Base-by-base conservation (phyloP, 2,797 vertebrate species). In the Enteromius thamalakanensis region DNA sequence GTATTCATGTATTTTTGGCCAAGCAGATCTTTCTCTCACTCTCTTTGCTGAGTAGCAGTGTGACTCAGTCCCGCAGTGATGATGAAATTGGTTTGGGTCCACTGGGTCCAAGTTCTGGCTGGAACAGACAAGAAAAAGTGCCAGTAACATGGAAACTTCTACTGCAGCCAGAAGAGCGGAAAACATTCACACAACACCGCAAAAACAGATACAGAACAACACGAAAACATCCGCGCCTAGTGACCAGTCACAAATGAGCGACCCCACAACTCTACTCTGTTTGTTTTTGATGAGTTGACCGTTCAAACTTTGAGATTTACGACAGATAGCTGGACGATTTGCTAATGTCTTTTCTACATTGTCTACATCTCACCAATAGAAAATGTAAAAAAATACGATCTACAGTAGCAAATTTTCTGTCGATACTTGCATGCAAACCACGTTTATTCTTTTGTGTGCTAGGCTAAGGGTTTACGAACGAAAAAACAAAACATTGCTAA, bases 31-130 rank as follows among this genome's bases (percentile, higher is more conserved):
- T 26, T 67, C 32, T 75, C 70, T 81, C 58, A 26, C 42, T 74
- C 69, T 74, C 21, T 49, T 19, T 70, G 51, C 32, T 49, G 45
- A 62, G 53, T 64, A 74, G 79, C 19, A 82, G 80, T 67, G 71
- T 82, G 71, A 76, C 60, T 67, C 71, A 82, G 34, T 68, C 72
- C 64, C n/a, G 8, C 62, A 82, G 37, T 76, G 81, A 82, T 82
- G 80, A 82, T 55, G 62, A 82, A 82, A 82, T 76, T 58, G 49
- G 45, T 68, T 58, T 14, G 19, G 58, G 17, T 76, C 72, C 65
- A 37, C 82, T n/a, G 67, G 82, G 64, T 47, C 51, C 74, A 78
- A 71, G 23, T 47, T 83, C 65, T 83, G 81, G 81, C 74, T 78
- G 26, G 65, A 81, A 76, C 2, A 3, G 19, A 12, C 1, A 8